A percentile compares a stretch with the other conserved stretches of the same genome.
phyloP scores from a whole-genome alignment of 2,888 invertebrate species.

The Idaea dimidiata region DNA sequence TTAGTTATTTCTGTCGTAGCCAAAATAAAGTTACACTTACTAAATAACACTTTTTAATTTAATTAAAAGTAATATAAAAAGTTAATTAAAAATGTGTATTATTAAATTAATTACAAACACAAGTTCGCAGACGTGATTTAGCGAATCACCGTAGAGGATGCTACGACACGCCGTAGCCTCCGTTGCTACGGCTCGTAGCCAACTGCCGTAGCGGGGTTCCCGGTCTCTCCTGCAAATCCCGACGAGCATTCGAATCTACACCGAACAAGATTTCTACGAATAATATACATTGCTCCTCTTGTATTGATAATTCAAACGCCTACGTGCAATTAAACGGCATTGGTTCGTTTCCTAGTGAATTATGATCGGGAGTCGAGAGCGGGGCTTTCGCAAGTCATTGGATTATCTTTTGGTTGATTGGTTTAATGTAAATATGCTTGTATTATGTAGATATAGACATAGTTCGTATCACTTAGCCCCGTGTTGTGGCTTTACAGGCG shows the following conservation, averaged over 20 bases:
- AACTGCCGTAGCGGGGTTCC: conserved; percentile 66
- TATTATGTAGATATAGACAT: conserved; percentile 19
- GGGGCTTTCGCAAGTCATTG: conserved; percentile 32
- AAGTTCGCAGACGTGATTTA: background rate
- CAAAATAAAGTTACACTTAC: background rate
- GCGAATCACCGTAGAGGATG: background rate
- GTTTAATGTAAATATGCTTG: conserved; percentile 37
- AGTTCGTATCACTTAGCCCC: conserved; percentile 20
- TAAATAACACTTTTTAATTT: background rate
- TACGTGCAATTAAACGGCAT: background rate
- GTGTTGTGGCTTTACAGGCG: conserved; percentile 19
- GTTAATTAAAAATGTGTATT: background rate
- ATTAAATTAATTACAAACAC: background rate
- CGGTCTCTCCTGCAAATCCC: conserved; percentile 40
- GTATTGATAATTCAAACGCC: background rate
- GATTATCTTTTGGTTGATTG: conserved; percentile 41
- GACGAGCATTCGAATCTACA: background rate
- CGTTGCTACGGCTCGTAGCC: conserved; percentile 64
- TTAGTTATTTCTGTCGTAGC: background rate
- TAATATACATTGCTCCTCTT: background rate
- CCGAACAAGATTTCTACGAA: background rate
- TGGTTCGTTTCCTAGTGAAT: background rate
- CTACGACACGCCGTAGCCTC: conserved; percentile 48
- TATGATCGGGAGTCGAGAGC: conserved; percentile 9
- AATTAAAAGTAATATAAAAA: background rate